phyloP scores from a whole-genome alignment of 2,797 vertebrate genomes.

The Ataeniobius toweri region DNA sequence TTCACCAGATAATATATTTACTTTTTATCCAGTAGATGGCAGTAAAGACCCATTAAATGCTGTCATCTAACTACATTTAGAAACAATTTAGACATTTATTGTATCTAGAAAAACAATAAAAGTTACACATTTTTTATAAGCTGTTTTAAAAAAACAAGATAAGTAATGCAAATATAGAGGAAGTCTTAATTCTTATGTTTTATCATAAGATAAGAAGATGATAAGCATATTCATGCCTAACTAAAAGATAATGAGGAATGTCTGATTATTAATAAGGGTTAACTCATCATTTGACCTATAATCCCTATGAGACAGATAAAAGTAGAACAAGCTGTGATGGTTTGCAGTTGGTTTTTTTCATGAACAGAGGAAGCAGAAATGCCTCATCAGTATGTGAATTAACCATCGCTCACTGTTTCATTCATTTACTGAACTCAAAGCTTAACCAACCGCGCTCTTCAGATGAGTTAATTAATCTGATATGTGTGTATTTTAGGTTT shows the following conservation, averaged over 20 bases:
- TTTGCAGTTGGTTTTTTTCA: not conserved
- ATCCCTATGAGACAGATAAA: not conserved
- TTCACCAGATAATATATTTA: not conserved
- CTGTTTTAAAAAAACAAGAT: not conserved
- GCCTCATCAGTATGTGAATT: not conserved
- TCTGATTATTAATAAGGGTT: not conserved
- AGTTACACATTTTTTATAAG: not conserved
- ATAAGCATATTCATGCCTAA: not conserved
- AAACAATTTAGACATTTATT: not conserved
- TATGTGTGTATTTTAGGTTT: not conserved
- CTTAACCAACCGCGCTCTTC: not conserved
- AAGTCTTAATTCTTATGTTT: not conserved
- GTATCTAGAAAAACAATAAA: not conserved
- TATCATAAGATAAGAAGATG: not conserved
- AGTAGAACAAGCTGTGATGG: not conserved
- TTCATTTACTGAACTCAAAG: not conserved
- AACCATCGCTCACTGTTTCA: not conserved
- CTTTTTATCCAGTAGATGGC: constrained; percentile 11
- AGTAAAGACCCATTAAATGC: not conserved
- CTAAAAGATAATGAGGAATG: not conserved
- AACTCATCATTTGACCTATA: not conserved
- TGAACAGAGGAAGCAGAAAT: not conserved
- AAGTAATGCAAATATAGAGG: not conserved
- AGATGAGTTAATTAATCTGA: not conserved
- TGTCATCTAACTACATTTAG: not conserved